These are phyloP conservation scores for Cavia porcellus DNA, from an alignment of 2,113 vertebrate species.

Conservation along the genomic window DNA sequence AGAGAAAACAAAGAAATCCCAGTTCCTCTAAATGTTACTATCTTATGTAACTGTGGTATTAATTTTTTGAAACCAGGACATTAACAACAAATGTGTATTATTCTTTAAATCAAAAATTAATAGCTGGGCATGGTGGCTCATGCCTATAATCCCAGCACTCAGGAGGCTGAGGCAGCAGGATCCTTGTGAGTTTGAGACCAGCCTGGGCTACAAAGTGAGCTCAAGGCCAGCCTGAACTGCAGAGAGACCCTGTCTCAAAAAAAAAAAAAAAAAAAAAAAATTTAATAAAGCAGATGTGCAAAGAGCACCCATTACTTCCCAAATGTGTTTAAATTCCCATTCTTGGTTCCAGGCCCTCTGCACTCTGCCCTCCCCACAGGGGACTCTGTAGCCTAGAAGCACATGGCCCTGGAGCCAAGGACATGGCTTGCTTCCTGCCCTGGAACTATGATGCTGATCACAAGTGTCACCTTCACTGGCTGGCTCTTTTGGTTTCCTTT, in stretches of 20 bases:
- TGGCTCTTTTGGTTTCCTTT: neutral
- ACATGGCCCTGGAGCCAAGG: neutral
- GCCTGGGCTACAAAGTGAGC: no score
- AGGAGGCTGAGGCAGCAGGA: no score
- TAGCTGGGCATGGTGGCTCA: no score
- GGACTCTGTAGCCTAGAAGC: neutral
- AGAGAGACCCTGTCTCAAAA: no score
- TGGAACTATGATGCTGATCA: accelerated
- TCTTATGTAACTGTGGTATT: neutral
- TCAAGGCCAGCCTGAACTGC: no score
- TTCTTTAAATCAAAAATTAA: neutral
- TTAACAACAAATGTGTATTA: neutral
- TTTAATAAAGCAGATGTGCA: neutral
- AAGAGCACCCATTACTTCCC: neutral
- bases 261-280: no score
- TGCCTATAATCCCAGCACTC: no score
- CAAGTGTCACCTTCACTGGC: neutral
- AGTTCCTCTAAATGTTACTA: neutral
- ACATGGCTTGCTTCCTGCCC: neutral
- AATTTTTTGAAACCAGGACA: neutral
- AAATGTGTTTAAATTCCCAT: neutral
- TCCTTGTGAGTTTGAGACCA: no score
- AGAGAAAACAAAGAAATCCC: neutral
- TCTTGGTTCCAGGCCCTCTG: neutral
- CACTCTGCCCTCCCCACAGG: neutral